phyloP scores from a whole-genome alignment of 2,113 vertebrate species.

The Pycnonotus jocosus region DNA sequence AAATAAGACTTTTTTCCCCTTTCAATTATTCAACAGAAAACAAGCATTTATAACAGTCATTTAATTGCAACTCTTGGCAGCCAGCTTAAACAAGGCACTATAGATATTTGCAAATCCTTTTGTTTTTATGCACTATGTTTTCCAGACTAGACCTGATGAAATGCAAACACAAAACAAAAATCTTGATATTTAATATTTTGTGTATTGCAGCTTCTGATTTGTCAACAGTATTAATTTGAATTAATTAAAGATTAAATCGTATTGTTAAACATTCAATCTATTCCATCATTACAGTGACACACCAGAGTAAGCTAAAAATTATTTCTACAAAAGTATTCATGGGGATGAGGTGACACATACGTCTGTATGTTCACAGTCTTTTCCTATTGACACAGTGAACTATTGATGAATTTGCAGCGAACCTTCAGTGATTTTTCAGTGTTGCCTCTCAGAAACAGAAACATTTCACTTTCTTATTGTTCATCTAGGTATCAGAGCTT shows the following conservation, averaged over 20 bases:
- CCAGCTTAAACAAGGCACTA: background rate
- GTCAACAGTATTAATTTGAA: background rate
- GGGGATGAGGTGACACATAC: background rate
- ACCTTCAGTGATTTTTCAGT: background rate
- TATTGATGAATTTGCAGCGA: background rate
- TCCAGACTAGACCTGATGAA: background rate
- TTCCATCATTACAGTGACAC: background rate
- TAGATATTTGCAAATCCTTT: background rate
- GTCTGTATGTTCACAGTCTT: background rate
- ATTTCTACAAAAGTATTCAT: background rate
- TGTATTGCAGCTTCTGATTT: background rate
- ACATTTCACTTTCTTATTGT: background rate
- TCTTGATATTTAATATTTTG: background rate
- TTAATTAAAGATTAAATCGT: background rate
- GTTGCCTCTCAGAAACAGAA: background rate
- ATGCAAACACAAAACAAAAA: background rate
- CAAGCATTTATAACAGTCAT: background rate
- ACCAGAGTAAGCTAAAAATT: background rate
- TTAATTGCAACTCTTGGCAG: background rate
- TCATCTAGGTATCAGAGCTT: background rate
- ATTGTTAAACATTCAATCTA: background rate
- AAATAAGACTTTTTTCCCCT: background rate
- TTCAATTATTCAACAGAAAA: constrained; percentile 19
- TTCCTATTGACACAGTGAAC: background rate
- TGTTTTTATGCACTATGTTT: background rate